These are phyloP conservation scores for Diadumene lineata DNA, from an alignment of 92 coral and sea anemone species.

Conservation along the genomic window DNA sequence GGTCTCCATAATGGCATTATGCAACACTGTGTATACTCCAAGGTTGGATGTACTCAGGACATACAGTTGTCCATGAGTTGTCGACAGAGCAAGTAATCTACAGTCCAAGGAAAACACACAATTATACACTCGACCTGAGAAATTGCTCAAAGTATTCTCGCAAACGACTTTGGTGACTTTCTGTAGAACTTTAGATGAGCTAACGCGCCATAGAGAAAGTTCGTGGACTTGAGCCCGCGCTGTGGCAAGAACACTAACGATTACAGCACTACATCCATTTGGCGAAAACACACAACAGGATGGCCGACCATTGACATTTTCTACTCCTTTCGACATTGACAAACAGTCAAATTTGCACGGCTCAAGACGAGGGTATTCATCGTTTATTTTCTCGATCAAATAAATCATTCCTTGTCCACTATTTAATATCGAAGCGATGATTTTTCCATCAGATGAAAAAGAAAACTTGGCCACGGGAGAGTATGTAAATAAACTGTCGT, in stretches of 20 bases:
- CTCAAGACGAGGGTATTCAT: conserved; percentile 55
- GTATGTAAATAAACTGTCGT: conserved; percentile 82
- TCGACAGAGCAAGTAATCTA: conserved; percentile 66
- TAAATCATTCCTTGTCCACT: conserved; percentile 77
- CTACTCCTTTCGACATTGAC: conserved; percentile 42
- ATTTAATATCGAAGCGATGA: conserved; percentile 72
- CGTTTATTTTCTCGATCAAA: conserved; percentile 49
- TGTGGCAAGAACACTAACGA: conserved; percentile 65
- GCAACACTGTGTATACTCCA: conserved; percentile 49
- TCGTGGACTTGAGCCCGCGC: conserved; percentile 63
- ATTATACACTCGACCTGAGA: conserved; percentile 66
- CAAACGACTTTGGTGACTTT: conserved; percentile 65
- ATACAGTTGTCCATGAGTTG: conserved; percentile 67
- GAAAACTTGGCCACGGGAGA: conserved; percentile 80
- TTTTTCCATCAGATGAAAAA: conserved; percentile 72
- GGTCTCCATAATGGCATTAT: conserved; percentile 23
- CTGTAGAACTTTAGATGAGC: conserved; percentile 40
- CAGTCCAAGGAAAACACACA: conserved; percentile 82
- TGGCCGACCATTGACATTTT: conserved; percentile 68
- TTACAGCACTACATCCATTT: conserved; percentile 69
- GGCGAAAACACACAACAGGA: conserved; percentile 84
- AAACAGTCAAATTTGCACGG: conserved; percentile 74
- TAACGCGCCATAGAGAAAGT: conserved; percentile 75
- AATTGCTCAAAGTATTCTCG: conserved; percentile 60
- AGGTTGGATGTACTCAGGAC: conserved; percentile 59